Conservation (phyloP, 37 sponge, comb jelly and placozoan species). For the Theonella swinhoei region DNA sequence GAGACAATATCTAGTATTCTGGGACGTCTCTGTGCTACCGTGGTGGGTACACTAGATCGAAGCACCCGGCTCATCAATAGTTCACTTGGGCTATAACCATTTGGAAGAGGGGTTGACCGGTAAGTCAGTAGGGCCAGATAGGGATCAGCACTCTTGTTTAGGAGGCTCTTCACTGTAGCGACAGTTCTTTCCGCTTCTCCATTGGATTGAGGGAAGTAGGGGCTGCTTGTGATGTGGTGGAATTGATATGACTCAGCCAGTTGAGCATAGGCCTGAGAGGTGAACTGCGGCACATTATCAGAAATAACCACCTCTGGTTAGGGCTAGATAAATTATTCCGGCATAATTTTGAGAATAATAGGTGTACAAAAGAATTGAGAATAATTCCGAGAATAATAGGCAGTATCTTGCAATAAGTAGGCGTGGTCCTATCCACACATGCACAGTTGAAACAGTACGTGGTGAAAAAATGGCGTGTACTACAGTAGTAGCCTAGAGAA, state of each 20-base stretch:
- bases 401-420: no score
- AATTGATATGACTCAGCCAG: conserved; percentile 37
- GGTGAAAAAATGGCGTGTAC: no score
- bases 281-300: conserved; percentile 69
- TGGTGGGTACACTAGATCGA: conserved; percentile 35
- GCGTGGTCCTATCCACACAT: no score
- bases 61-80: conserved; percentile 42
- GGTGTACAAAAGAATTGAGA: no score
- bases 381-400: no score
- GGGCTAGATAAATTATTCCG: conserved; percentile 42
- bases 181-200: conserved; percentile 70
- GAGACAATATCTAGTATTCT: neutral
- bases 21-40: conserved; percentile 2
- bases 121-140: conserved; percentile 47
- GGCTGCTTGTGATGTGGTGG: conserved; percentile 52
- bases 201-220: conserved; percentile 52
- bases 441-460: no score
- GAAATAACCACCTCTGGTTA: conserved; percentile 46
- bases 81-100: conserved; percentile 38
- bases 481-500: no score
- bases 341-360: no score
- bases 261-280: conserved; percentile 10
- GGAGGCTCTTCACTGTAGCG: conserved; percentile 26
- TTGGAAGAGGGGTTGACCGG: conserved; percentile 44
- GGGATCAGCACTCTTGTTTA: conserved; percentile 51